Conservation (phyloP, 2,888 invertebrate species). For the Ichneumoninae sp. region DNA sequence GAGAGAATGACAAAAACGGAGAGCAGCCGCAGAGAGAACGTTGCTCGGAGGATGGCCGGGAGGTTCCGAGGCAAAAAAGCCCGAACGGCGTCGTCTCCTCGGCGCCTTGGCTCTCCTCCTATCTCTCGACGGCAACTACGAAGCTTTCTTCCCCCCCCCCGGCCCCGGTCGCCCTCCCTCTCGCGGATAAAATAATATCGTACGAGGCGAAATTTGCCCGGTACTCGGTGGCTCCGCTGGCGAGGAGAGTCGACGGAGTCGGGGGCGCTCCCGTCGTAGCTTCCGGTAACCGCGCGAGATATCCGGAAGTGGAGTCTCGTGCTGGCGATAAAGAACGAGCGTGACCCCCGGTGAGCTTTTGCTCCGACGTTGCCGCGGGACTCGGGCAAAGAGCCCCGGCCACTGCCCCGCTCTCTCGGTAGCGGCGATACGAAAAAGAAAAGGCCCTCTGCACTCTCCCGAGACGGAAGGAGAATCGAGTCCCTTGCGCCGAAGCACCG, state of each 20-base stretch:
- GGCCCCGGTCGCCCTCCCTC: constrained; percentile 23
- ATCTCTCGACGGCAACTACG: constrained; percentile 62
- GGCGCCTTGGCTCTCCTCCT: constrained; percentile 75
- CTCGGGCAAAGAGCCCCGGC: constrained; percentile 16
- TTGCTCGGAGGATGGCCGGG: constrained; percentile 59
- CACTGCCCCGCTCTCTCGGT: neutral
- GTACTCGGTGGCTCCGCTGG: constrained; percentile 26
- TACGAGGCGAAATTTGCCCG: constrained; percentile 47
- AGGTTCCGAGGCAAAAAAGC: constrained; percentile 79
- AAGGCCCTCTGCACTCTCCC: constrained; percentile 11
- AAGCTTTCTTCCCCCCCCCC: constrained; percentile 37
- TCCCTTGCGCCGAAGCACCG: neutral
- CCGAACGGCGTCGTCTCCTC: constrained; percentile 77
- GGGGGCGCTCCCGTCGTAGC: constrained; percentile 30
- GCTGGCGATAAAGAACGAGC: constrained; percentile 65
- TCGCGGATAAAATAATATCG: constrained; percentile 64
- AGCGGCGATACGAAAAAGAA: constrained; percentile 17
- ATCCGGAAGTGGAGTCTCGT: constrained; percentile 66
- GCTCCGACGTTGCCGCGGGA: constrained; percentile 12
- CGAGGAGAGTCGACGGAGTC: constrained; percentile 13
- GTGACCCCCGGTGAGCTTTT: constrained; percentile 45
- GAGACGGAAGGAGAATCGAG: constrained; percentile 1
- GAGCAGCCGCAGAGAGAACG: constrained; percentile 21
- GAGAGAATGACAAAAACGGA: constrained; percentile 3
- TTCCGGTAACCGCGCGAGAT: constrained; percentile 65